These are phyloP conservation scores for Peromyscus leucopus DNA, from an alignment of 2,113 vertebrate species.

Conservation along the genomic window DNA sequence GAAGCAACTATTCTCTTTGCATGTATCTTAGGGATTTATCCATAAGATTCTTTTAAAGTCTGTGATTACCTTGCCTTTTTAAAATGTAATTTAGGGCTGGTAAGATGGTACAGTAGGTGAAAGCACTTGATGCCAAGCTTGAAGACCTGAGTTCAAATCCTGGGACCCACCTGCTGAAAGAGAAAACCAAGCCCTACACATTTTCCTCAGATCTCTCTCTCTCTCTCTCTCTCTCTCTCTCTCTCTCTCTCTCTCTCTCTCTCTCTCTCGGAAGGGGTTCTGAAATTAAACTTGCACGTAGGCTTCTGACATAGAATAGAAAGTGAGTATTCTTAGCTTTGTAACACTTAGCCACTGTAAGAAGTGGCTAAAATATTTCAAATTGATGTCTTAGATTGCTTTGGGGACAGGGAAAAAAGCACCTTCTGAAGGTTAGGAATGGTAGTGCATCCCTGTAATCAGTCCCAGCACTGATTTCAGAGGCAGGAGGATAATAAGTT, in stretches of 20 bases:
- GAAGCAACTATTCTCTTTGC: neutral
- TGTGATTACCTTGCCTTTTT: neutral
- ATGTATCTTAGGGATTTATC: neutral
- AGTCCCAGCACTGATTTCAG: neutral
- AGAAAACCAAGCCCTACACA: neutral
- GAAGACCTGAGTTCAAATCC: neutral
- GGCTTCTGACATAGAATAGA: neutral
- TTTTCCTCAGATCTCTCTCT: neutral
- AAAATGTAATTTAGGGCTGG: neutral
- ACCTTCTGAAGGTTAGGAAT: neutral
- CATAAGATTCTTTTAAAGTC: constrained; percentile 17
- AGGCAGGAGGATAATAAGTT: neutral
- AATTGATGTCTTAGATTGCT: neutral
- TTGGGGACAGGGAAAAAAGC: neutral
- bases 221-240: neutral
- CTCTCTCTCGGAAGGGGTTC: neutral
- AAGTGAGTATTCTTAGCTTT: neutral
- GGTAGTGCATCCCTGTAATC: neutral
- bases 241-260: neutral
- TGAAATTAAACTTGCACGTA: neutral
- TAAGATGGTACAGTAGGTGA: neutral
- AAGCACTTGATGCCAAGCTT: neutral
- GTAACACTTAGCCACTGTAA: neutral
- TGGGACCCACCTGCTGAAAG: neutral
- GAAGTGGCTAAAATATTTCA: neutral